Base-by-base conservation (phyloP, 2,113 vertebrate species). In the Neomonachus schauinslandi region DNA sequence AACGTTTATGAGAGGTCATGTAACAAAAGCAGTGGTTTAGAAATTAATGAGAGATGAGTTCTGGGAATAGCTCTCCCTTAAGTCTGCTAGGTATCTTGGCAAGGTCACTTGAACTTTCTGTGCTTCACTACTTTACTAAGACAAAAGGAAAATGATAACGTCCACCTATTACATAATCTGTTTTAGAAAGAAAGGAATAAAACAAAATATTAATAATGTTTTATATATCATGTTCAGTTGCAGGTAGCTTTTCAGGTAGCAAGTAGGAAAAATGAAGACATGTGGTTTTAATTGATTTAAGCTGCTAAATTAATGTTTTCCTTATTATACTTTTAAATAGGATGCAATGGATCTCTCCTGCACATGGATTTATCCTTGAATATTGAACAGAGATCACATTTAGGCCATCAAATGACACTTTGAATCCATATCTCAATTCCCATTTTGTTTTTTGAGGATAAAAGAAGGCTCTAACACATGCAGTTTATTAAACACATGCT, bases 161-260 rank as follows among this genome's bases (percentile, higher is more conserved):
- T 61, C 74, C 16, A 55, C 16, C 33, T 61, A 24, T 39, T 51
- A 61, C 28, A 59, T 36, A 36, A 39, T 95, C 77, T 94, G 39
- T 57, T 87, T 96, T 93, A 57, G 69, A 81, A 69, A 72, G 42
- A 81, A 71, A 95, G 3, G 42, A 94, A 55, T 69, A 51, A 57
- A 94, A 67, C 6, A 79, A 67, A 61, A 76, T 84, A 76, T 63
- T 82, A 76, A 16, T 14, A 57, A 79, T 86, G 28, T 65, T 95
- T 89, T 85, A 63, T 72, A 19, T 61, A 26, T 16, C 67, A n/a
- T 81, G 24, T 71, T 89, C 4, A 80, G n/a, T 18, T 71, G 21
- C 31, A 95, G 33, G 61, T 86, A n/a, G 13, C 22, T 55, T 93
- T 91, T 86, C 26, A 72, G 55, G 7, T 53, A 55, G 1, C 82